Conservation (phyloP, 2,888 invertebrate genomes). For the Epirrita christyi region DNA sequence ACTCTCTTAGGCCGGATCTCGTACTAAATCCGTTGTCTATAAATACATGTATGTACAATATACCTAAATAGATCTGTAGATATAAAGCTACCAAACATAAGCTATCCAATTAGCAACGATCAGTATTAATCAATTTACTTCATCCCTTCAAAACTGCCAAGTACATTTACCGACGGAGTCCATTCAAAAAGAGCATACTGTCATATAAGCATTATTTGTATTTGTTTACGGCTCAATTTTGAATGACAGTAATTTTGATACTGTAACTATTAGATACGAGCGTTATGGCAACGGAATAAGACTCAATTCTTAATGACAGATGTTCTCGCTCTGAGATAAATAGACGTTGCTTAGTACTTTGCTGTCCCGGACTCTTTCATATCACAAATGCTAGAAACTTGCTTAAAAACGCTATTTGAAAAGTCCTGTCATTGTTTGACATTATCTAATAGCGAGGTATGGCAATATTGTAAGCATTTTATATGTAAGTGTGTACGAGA, state of each 20-base stretch:
- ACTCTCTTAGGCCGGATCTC: too few relatives aligned
- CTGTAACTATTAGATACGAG: slow-evolving; percentile 42
- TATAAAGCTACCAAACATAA: slow-evolving; percentile 34
- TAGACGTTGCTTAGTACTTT: slow-evolving; percentile 8
- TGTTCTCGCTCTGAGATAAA: slow-evolving; percentile 12
- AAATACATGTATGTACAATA: too few relatives aligned
- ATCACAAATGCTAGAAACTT: too few relatives aligned
- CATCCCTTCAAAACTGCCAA: slow-evolving; percentile 53
- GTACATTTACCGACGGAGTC: slow-evolving; percentile 43
- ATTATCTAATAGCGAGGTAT: too few relatives aligned
- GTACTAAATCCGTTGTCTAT: too few relatives aligned
- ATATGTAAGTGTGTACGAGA: too few relatives aligned
- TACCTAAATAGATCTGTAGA: background rate
- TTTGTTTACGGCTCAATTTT: slow-evolving; percentile 13
- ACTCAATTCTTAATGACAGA: slow-evolving; percentile 19
- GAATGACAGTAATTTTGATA: slow-evolving; percentile 27
- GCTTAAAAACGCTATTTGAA: too few relatives aligned
- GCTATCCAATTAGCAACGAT: slow-evolving; percentile 69
- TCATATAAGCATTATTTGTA: slow-evolving; percentile 22
- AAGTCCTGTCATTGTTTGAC: too few relatives aligned
- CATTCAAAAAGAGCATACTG: slow-evolving; percentile 7
- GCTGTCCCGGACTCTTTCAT: background rate
- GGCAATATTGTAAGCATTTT: too few relatives aligned
- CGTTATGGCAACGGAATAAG: slow-evolving; percentile 17
- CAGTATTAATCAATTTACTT: slow-evolving; percentile 73